Conservation (phyloP, 1,140 invertebrate species). For the Phocides pigmalion region DNA sequence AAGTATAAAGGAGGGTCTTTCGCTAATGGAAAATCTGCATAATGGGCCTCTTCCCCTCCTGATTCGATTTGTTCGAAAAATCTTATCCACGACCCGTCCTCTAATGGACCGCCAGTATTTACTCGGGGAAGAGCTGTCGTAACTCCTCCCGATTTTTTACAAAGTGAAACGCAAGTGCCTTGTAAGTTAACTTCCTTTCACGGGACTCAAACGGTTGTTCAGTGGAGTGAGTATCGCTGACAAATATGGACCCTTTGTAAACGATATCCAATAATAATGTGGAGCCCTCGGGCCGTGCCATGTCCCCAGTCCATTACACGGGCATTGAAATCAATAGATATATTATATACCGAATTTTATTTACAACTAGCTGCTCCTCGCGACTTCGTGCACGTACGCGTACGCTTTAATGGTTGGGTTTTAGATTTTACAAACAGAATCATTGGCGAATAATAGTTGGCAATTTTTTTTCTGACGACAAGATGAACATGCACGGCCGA, state of each 20-base stretch:
- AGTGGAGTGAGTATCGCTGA: conserved; percentile 38
- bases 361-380: too few species aligned
- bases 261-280: conserved; percentile 63
- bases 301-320: conserved; percentile 54
- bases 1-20: conserved; percentile 53
- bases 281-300: conserved; percentile 37
- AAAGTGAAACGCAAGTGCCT: conserved; percentile 46
- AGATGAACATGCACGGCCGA: too few species aligned
- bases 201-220: conserved; percentile 48
- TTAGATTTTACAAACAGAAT: too few species aligned
- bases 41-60: conserved; percentile 63
- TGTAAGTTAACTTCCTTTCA: conserved; percentile 51
- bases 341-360: conserved; percentile 19
- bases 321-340: conserved; percentile 46
- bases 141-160: conserved; percentile 54
- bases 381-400: too few species aligned
- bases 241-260: conserved; percentile 60
- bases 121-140: conserved; percentile 49
- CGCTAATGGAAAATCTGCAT: conserved; percentile 78
- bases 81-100: conserved; percentile 49
- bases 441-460: too few species aligned
- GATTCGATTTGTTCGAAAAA: conserved; percentile 73
- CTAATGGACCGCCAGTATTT: conserved; percentile 66
- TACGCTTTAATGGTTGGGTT: too few species aligned
- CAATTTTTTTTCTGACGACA: too few species aligned